These are phyloP conservation scores for Thalassarche chlororhynchos DNA, from an alignment of 2,113 vertebrate species.

Conservation along the genomic window DNA sequence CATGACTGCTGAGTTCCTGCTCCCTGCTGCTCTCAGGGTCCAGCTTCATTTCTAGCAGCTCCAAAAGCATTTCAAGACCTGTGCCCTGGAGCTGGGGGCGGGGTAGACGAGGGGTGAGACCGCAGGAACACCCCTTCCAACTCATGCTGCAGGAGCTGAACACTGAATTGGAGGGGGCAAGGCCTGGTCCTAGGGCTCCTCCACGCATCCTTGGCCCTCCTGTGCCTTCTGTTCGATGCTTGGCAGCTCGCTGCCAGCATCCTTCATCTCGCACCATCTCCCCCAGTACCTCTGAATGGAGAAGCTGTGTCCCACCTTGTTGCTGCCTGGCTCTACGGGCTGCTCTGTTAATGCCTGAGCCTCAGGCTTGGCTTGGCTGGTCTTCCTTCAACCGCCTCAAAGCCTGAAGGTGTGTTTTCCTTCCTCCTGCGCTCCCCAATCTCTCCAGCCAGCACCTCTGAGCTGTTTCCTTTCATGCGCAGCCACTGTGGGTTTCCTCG, in stretches of 20 bases:
- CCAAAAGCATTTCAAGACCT: background rate
- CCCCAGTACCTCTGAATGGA: background rate
- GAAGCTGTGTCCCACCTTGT: background rate
- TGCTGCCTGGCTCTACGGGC: background rate
- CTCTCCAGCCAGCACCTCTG: background rate
- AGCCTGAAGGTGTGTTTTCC: background rate
- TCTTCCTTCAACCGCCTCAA: background rate
- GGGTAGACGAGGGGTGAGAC: background rate
- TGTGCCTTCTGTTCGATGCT: slow-evolving; percentile 24
- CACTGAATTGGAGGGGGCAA: background rate
- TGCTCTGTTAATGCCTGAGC: background rate
- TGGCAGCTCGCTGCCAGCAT: background rate
- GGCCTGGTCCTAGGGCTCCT: background rate
- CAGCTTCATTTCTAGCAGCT: background rate
- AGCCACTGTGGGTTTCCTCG: background rate
- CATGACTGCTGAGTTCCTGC: background rate
- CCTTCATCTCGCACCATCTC: background rate
- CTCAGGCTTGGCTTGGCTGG: background rate
- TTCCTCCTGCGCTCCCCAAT: background rate
- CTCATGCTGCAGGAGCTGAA: background rate
- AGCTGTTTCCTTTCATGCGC: background rate
- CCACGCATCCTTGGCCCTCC: background rate
- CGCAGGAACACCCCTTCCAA: background rate
- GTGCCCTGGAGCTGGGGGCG: background rate
- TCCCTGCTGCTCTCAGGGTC: background rate